Base-by-base conservation (phyloP, 1,140 invertebrate genomes). In the Lanistes nyassanus region DNA sequence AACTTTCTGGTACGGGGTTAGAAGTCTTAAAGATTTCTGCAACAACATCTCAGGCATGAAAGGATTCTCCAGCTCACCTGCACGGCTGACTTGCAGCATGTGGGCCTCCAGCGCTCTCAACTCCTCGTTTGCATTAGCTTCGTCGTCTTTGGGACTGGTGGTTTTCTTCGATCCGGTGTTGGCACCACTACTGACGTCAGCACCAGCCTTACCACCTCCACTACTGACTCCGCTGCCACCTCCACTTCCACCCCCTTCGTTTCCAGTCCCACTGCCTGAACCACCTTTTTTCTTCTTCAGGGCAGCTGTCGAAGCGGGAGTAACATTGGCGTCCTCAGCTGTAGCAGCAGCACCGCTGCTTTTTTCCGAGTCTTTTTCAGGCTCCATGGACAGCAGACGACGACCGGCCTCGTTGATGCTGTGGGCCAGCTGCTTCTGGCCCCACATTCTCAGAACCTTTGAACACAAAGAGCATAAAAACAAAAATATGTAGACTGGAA, bases 21-120 rank as follows among this genome's bases (percentile, higher is more conserved):
- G n/a, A n/a, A n/a, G n/a, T n/a, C n/a, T n/a, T n/a, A n/a, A n/a
- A n/a, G n/a, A n/a, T 19, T 71, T 55, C 21, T 71, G 26, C 11
- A 29, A 2, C 60, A 36, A 73, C 31, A 73, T 29, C 5, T 39
- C 34, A 73, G n/a, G 34, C 21, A 7, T 31, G n/a, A n/a, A n/a
- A n/a, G n/a, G n/a, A n/a, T n/a, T n/a, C 42, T 16, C 2, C 19
- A 47, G 42, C 70, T 69, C 39, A 88, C 87, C 82, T 78, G 87
- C 85, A 75, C 85, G 86, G 36, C 82, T 85, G 26, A 88, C 65
- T 51, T 79, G 83, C 42, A 87, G 80, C 80, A 88, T 86, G 73
- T 88, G 85, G 39, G 85, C 85, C 47, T 88, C 88, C 37, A 89
- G 74, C 37, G 88, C 88, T 66, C 82, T 87, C 36, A 89, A 80